Conservation (phyloP, 2,888 invertebrate genomes). For the Oxycera nigricornis region DNA sequence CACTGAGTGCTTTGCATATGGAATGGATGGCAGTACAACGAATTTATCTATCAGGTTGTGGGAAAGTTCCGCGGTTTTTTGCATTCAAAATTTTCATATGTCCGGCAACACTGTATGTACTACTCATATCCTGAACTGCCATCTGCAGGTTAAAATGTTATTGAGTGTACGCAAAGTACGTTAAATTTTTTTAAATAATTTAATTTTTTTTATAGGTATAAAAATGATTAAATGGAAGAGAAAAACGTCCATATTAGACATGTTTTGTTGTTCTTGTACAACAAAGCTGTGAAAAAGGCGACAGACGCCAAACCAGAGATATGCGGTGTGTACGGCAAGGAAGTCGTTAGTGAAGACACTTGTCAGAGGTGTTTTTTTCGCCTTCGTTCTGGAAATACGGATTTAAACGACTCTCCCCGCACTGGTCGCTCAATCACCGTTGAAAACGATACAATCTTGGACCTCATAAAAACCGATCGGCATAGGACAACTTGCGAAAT, state of each 20-base stretch:
- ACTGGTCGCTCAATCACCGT: not conserved
- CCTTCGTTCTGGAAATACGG: too few relatives aligned
- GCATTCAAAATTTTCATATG: too few relatives aligned
- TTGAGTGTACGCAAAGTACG: not conserved
- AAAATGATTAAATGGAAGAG: not conserved
- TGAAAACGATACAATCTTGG: not conserved
- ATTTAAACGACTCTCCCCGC: not conserved
- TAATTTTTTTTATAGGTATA: not conserved
- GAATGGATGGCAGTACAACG: too few relatives aligned
- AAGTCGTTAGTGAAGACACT: not conserved
- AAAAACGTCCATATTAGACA: not conserved
- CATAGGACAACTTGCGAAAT: not conserved
- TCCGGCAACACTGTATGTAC: too few relatives aligned
- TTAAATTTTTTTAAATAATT: not conserved
- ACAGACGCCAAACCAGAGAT: too few relatives aligned
- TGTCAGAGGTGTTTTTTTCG: not conserved
- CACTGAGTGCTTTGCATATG: too few relatives aligned
- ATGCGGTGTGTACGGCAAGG: not conserved
- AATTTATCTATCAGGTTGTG: too few relatives aligned
- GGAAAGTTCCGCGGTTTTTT: too few relatives aligned
- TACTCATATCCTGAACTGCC: too few relatives aligned
- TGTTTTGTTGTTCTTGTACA: too few relatives aligned
- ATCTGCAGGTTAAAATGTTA: not conserved
- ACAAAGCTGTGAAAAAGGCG: not conserved
- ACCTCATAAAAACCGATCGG: not conserved